Conservation (phyloP, 64 coral and sea anemone genomes). For the Dendronephthya gigantea region DNA sequence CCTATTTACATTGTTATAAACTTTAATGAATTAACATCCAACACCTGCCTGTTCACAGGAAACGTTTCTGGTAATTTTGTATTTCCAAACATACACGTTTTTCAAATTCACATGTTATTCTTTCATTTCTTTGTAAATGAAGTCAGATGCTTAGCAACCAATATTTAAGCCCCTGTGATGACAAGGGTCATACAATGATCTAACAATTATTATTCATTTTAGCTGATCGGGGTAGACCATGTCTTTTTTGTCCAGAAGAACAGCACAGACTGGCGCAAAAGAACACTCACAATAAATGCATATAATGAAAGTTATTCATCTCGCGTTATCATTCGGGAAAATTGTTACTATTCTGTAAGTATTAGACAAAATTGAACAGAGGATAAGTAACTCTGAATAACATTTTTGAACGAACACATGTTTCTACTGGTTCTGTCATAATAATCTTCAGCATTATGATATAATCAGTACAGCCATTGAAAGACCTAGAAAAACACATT, state of each 20-base stretch:
- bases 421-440: too few relatives aligned
- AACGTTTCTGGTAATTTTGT: not conserved
- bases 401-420: too few relatives aligned
- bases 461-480: too few relatives aligned
- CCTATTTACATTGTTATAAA: too few relatives aligned
- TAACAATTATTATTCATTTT: not conserved
- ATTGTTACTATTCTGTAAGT: slow-evolving; percentile 96
- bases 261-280: slow-evolving; percentile 60
- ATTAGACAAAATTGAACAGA: too few relatives aligned
- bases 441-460: too few relatives aligned
- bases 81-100: too few relatives aligned
- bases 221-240: slow-evolving; percentile 94
- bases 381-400: too few relatives aligned
- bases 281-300: slow-evolving; percentile 65
- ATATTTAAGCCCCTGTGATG: not conserved
- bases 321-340: slow-evolving; percentile 61
- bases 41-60: too few relatives aligned
- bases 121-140: not conserved
- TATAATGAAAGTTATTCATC: slow-evolving; percentile 96
- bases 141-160: not conserved
- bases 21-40: too few relatives aligned
- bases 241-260: slow-evolving; percentile 97
- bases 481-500: not conserved
- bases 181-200: not conserved
- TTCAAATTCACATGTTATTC: too few relatives aligned